Evolutionary conservation across 2,113 vertebrate genomes (phyloP).

Genomic region (Perca fluviatilis): DNA sequence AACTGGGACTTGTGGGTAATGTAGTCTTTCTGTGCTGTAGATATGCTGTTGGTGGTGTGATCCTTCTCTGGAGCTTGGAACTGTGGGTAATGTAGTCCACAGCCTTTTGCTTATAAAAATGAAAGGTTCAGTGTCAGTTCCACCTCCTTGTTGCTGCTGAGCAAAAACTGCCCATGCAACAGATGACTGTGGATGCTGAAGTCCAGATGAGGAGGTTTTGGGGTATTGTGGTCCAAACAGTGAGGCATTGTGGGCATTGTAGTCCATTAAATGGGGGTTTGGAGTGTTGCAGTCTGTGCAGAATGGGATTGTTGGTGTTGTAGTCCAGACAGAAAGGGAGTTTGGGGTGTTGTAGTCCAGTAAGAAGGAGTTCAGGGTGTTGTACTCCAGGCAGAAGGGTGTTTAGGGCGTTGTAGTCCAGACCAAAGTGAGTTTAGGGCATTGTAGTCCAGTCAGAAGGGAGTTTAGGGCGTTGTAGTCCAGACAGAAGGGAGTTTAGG

Average conservation of each 20-base stretch:
- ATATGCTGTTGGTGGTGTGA: not conserved
- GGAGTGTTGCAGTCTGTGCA: too few species aligned
- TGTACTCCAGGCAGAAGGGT: too few species aligned
- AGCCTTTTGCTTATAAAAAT: not conserved
- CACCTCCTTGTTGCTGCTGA: not conserved
- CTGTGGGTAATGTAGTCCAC: slow-evolving; percentile 54
- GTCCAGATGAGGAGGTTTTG: not conserved
- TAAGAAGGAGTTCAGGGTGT: too few species aligned
- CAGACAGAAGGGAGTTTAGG: too few species aligned
- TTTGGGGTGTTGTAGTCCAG: too few species aligned
- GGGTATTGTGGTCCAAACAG: slow-evolving; percentile 8
- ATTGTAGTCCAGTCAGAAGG: not conserved
- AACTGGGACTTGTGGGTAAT: slow-evolving; percentile 26
- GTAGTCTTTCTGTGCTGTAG: slow-evolving; percentile 42
- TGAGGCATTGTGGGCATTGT: not conserved
- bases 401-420: not conserved
- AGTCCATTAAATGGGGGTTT: slow-evolving; percentile 6
- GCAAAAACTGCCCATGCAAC: slow-evolving; percentile 4
- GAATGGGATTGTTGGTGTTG: not conserved
- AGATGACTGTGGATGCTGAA: not conserved
- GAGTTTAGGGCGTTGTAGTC: not conserved
- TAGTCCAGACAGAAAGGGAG: slow-evolving; percentile 10
- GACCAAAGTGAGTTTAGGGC: too few species aligned
- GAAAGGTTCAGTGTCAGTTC: slow-evolving; percentile 12
- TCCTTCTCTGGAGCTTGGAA: slow-evolving; percentile 7